Evolutionary conservation across 2,797 vertebrate genomes (phyloP), one percentile per base, ranked within the genome.

Genomic region (Leucoraja ocellata): DNA sequence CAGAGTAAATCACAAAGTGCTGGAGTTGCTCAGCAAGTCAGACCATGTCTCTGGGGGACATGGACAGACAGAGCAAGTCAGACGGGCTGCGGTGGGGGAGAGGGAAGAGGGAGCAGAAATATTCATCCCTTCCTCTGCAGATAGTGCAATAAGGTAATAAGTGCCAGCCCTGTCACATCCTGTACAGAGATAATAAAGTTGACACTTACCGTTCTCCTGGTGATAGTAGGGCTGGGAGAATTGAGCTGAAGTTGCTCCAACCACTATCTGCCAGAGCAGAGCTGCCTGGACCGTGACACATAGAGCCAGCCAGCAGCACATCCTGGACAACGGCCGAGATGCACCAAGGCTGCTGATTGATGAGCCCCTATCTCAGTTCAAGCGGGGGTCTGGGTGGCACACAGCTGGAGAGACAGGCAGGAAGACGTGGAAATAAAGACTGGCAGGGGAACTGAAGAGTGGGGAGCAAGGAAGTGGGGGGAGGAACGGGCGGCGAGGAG

Each of bases 161-260:
- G 1, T 61, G 10, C 28, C 21, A 58, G 58, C 21, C 5, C 14
- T 21, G 36, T 39, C 16, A 83, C 68, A 71, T 71, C 68, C 68
- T 14, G 68, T 16, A 14, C 13, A 18, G 13, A 71, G 18, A 71
- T 71, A 74, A 74, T 21, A 23, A 74, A 21, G 71, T 74, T 74
- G 3, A 1, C 11, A 86, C 83, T 86, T 86, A 86, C 83, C 83
- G 16, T 86, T 86, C 4, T 86, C 83, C 54, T 86, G 83, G 58
- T 86, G 83, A 58, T 63, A 86, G 83, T 86, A 86, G 4, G 83
- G 83, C 83, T 63, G 83, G 58, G 83, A 86, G 28, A 65, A n/a
- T 4, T 63, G 58, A 11, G 58, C 81, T 21, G 54, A 28, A 25
- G 81, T 61, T 25, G 25, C 63, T 63, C 83, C 83, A n/a, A 86